Evolutionary conservation across 1,140 invertebrate species (phyloP).

Genomic region (Trinorchestia longiramus): DNA sequence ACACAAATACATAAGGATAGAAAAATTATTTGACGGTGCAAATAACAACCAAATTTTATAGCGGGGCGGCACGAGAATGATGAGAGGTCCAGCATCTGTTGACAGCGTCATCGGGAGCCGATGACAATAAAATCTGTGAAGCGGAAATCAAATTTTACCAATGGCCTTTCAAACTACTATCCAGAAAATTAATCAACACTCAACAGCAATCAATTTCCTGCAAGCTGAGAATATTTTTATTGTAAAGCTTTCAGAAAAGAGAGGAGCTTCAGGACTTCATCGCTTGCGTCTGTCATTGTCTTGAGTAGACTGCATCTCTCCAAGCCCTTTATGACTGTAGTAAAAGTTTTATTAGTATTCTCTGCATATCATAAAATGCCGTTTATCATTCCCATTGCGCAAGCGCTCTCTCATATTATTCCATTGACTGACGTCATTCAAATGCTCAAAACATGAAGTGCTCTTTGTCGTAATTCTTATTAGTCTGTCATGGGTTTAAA

Average conservation of each 20-base stretch:
- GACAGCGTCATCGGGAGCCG: background rate
- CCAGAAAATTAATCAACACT: conserved; percentile 28
- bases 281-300: conserved; percentile 9
- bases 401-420: background rate
- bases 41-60: background rate
- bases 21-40: background rate
- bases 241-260: background rate
- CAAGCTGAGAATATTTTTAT: background rate
- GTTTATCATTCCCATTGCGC: conserved; percentile 18
- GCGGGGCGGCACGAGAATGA: background rate
- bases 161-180: conserved; percentile 20
- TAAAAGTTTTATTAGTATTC: conserved; percentile 50
- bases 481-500: no score
- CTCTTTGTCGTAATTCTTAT: no score
- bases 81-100: background rate
- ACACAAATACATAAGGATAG: background rate
- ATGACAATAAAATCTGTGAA: background rate
- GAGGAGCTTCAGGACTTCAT: background rate
- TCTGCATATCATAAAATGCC: conserved; percentile 26
- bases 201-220: conserved; percentile 20
- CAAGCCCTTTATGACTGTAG: background rate
- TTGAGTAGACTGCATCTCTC: conserved; percentile 29
- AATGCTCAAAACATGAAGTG: background rate
- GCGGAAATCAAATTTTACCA: conserved; percentile 42
- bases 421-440: conserved; percentile 15